phyloP scores from a whole-genome alignment of 2,797 vertebrate species.

The Peromyscus aztecus region DNA sequence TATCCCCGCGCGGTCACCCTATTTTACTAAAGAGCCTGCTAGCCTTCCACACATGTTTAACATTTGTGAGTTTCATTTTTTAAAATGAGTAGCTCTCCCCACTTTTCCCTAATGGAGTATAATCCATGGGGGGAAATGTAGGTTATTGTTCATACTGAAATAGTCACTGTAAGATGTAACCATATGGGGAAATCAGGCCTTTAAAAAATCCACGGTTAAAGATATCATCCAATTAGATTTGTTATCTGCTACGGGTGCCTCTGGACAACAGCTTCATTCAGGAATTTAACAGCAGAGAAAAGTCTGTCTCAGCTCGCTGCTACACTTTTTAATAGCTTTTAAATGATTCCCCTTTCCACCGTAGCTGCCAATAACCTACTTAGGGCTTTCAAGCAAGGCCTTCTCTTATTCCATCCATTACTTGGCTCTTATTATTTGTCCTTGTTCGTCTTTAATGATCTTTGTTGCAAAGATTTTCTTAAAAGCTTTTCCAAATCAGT shows the following conservation, averaged over 20 bases:
- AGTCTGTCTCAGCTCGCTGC: slow-evolving; percentile 17
- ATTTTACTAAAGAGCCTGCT: neutral
- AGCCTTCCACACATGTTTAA: neutral
- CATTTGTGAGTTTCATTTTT: neutral
- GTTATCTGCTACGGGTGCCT: neutral
- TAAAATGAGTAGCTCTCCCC: neutral
- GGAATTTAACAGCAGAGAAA: slow-evolving; percentile 38
- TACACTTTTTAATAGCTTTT: slow-evolving; percentile 56
- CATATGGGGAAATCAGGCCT: neutral
- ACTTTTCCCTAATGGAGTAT: neutral
- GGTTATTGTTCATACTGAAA: neutral
- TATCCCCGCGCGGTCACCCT: neutral
- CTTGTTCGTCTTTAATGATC: slow-evolving; percentile 54
- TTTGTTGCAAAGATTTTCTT: slow-evolving; percentile 18
- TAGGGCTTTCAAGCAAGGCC: slow-evolving; percentile 47
- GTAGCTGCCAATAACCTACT: slow-evolving; percentile 63
- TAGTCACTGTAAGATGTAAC: neutral
- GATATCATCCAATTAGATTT: neutral
- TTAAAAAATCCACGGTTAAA: neutral
- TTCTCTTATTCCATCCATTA: slow-evolving; percentile 46
- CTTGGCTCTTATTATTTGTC: neutral
- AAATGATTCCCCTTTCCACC: slow-evolving; percentile 54
- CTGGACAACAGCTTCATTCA: neutral
- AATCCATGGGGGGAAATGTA: neutral
- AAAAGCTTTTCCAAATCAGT: slow-evolving; percentile 19